Evolutionary conservation across 2,797 vertebrate genomes (phyloP), one percentile per base, ranked within the genome.

Genomic region (Psittacula echo): DNA sequence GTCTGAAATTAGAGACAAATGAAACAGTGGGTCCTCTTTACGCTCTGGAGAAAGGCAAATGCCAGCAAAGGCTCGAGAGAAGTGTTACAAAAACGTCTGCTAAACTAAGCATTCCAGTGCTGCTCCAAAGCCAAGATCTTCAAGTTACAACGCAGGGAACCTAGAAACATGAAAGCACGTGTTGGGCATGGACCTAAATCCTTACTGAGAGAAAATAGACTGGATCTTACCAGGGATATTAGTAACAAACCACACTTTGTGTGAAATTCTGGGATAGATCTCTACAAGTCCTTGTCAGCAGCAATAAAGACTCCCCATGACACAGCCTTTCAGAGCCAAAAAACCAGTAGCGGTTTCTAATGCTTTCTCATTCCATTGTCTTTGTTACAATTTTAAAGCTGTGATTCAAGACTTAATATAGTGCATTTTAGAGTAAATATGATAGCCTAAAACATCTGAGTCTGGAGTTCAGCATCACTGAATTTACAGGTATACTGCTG

Each of bases 1-100:
- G 72, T 78, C 83, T 94, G 76, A 91, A 88, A 94, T 13, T 26
- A 74, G 29, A 90, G 62, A 74, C 54, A 74, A 96, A 94, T 37
- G 41, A 75, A 90, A 81, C 58, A 78, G 48, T 21, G 70, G 65
- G 79, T 85, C 53, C 37, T 64, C 70, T 78, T 68, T 65, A 86
- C 0, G 0, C 70, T 73, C 84, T 23, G 14, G 39, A 88, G 87
- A 62, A 92, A 94, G 62, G 53, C 70, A 78, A 71, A 96, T 1
- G 66, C 53, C 79, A 95, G 64, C 32, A 88, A 89, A 27, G 61
- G 61, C 91, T 92, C 72, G 56, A 72, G 58, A 88, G 76, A 88
- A 86, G 73, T 24, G 39, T 75, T 78, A 92, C 26, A 90, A 71
- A 96, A 91, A 68, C 3, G 2, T 81, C 41, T 51, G 9, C 62